Evolutionary conservation across 2,888 invertebrate genomes (phyloP).

Genomic region (Liodrosophila aerea): DNA sequence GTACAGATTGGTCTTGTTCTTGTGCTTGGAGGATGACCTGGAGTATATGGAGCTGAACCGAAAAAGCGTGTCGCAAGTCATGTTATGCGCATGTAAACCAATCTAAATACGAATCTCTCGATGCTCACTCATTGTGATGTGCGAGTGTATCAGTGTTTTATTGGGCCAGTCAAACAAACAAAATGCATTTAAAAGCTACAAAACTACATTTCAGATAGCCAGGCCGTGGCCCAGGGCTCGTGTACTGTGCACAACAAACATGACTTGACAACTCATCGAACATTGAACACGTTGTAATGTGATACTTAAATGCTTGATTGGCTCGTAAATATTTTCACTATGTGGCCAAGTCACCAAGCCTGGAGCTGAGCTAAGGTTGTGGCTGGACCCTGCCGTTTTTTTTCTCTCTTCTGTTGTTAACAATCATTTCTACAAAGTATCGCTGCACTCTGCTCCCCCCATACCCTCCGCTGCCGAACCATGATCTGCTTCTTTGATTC

Average conservation of each 20-base stretch:
- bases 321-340: constrained; percentile 81
- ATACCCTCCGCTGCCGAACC: background rate
- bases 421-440: constrained; percentile 81
- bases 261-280: constrained; percentile 82
- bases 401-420: constrained; percentile 77
- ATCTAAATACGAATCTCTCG: constrained; percentile 76
- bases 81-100: constrained; percentile 79
- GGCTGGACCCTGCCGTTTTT: constrained; percentile 23
- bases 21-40: constrained; percentile 27
- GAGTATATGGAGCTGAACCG: constrained; percentile 15
- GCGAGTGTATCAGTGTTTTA: constrained; percentile 51
- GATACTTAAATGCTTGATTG: constrained; percentile 82
- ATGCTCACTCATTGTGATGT: constrained; percentile 5
- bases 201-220: constrained; percentile 69
- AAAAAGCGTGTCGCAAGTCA: constrained; percentile 74
- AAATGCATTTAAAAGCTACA: constrained; percentile 78
- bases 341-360: constrained; percentile 42
- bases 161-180: constrained; percentile 74
- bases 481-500: constrained; percentile 1
- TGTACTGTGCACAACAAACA: constrained; percentile 65
- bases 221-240: constrained; percentile 36
- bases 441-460: constrained; percentile 16
- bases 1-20: constrained; percentile 7
- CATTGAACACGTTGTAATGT: constrained; percentile 82
- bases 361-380: constrained; percentile 16